These are phyloP conservation scores for Poecile atricapillus DNA, from an alignment of 2,113 vertebrate species.

Conservation along the genomic window DNA sequence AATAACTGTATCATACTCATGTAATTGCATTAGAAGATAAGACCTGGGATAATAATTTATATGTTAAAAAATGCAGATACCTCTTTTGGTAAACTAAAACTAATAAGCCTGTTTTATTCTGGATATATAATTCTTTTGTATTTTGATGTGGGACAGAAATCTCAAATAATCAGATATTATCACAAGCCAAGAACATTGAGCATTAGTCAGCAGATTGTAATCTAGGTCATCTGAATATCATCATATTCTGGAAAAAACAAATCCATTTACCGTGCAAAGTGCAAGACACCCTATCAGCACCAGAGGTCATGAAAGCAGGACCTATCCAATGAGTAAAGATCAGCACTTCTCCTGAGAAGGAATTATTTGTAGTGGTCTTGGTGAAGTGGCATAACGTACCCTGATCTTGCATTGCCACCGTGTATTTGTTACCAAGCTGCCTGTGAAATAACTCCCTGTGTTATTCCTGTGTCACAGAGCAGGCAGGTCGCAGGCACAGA, in stretches of 20 bases:
- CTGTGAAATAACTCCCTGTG: background rate
- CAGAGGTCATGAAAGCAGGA: background rate
- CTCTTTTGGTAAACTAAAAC: background rate
- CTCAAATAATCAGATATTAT: background rate
- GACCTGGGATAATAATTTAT: conserved; percentile 20
- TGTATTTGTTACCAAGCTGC: background rate
- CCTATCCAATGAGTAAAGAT: background rate
- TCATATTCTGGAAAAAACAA: background rate
- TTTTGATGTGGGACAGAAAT: background rate
- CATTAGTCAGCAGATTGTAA: conserved; percentile 15
- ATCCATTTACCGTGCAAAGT: background rate
- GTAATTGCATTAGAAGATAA: conserved; percentile 53
- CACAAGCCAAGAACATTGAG: background rate
- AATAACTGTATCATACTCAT: conserved; percentile 10
- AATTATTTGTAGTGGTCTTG: background rate
- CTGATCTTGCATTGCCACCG: background rate
- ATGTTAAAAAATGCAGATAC: conserved; percentile 50
- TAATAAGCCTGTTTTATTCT: background rate
- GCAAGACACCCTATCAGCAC: background rate
- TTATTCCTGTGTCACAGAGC: background rate
- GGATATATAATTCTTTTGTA: background rate
- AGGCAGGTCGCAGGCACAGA: background rate
- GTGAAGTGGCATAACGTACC: background rate
- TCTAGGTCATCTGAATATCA: background rate
- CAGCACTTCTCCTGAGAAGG: background rate